Percentiles rank a stretch among this genome's conserved stretches.
Conservation (phyloP, 2,888 invertebrate species). For the Holacanthella duospinosa region DNA sequence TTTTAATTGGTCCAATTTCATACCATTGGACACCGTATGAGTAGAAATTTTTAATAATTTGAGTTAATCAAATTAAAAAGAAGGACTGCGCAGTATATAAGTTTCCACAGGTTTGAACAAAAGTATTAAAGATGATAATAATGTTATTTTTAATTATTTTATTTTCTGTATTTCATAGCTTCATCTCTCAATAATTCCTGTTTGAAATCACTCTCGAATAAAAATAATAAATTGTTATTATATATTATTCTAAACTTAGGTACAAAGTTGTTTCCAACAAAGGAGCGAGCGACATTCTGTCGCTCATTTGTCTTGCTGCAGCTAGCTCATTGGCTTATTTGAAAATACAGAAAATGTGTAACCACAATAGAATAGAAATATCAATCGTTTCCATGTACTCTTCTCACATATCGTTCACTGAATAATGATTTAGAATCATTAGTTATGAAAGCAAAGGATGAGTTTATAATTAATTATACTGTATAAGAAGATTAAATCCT, state of each 20-base stretch:
- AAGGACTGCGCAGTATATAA: no score
- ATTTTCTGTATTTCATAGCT: not conserved
- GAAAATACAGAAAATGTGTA: not conserved
- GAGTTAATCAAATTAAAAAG: no score
- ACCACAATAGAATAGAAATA: not conserved
- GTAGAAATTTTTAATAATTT: no score
- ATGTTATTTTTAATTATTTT: not conserved
- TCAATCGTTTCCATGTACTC: not conserved
- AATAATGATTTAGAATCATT: not conserved
- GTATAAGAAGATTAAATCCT: not conserved
- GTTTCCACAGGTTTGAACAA: no score
- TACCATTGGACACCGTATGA: no score
- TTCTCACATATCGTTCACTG: not conserved
- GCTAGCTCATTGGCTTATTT: not conserved
- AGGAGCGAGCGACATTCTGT: not conserved
- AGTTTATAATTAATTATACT: no score
- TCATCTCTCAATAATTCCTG: not conserved
- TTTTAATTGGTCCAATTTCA: no score
- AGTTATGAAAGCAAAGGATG: no score
- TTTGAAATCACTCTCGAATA: not conserved
- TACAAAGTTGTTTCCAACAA: not conserved
- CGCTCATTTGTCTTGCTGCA: not conserved
- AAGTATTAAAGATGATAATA: no score
- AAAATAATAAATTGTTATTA: conserved; percentile 1
- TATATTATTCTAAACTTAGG: conserved; percentile 1